A percentile compares a stretch with the other conserved stretches of the same genome.
Evolutionary conservation across 1,140 invertebrate species (phyloP).

Genomic region (Dufourea novaeangliae): DNA sequence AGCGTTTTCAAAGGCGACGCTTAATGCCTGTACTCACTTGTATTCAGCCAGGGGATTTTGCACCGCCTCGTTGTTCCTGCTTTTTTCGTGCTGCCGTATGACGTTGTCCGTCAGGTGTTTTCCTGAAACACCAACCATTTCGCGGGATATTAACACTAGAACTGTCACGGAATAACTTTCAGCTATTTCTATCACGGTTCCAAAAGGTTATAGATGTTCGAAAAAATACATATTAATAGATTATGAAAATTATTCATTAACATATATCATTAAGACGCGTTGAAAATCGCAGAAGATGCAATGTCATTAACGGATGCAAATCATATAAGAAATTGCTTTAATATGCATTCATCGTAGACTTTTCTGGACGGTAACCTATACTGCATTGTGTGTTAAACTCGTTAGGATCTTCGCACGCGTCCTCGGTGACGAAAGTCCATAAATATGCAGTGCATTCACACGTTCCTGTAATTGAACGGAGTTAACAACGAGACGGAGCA

Average conservation of each 20-base stretch:
- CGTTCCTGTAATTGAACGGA: slow-evolving; percentile 35
- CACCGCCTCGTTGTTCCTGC: slow-evolving; percentile 46
- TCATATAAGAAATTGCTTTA: too few species aligned
- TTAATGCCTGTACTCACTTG: slow-evolving; percentile 56
- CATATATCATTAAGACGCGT: too few species aligned
- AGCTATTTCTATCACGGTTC: background rate
- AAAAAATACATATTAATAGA: too few species aligned
- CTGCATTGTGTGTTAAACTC: slow-evolving; percentile 50
- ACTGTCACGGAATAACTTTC: too few species aligned
- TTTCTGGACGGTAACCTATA: background rate
- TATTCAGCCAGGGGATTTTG: slow-evolving; percentile 50
- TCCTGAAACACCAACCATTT: slow-evolving; percentile 53
- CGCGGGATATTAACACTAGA: background rate
- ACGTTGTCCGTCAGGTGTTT: slow-evolving; percentile 60
- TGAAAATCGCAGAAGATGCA: too few species aligned
- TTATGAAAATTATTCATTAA: too few species aligned
- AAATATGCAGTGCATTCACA: slow-evolving; percentile 39
- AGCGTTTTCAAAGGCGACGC: slow-evolving; percentile 24
- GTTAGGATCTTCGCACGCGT: background rate
- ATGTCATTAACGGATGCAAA: too few species aligned
- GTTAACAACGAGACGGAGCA: background rate
- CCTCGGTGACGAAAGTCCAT: slow-evolving; percentile 29
- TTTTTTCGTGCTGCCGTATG: slow-evolving; percentile 59
- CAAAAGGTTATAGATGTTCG: too few species aligned
- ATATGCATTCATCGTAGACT: slow-evolving; percentile 21